Evolutionary conservation across 1,140 invertebrate genomes (phyloP).

Genomic region (Seison nebaliae): DNA sequence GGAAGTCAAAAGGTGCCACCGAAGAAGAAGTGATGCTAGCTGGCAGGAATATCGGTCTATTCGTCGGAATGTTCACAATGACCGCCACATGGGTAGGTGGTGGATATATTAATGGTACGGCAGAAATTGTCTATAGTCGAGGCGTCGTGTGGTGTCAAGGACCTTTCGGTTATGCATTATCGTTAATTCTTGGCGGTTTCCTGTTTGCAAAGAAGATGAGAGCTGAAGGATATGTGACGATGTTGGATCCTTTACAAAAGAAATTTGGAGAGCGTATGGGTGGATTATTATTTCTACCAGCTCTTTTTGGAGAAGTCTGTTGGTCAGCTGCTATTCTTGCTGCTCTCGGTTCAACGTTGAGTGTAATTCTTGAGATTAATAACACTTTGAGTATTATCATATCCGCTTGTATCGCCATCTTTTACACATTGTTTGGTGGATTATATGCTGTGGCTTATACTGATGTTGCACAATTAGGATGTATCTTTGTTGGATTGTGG

Average conservation of each 20-base stretch:
- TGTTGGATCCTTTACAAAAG: slow-evolving; percentile 77
- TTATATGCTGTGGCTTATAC: slow-evolving; percentile 92
- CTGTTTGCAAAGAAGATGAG: slow-evolving; percentile 95
- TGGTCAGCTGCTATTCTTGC: slow-evolving; percentile 88
- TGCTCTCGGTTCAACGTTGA: slow-evolving; percentile 66
- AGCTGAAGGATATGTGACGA: slow-evolving; percentile 80
- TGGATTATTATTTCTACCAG: slow-evolving; percentile 72
- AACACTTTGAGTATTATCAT: slow-evolving; percentile 67
- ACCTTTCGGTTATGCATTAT: slow-evolving; percentile 78
- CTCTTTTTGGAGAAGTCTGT: slow-evolving; percentile 80
- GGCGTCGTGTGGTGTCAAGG: slow-evolving; percentile 85
- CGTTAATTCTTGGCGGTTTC: slow-evolving; percentile 68
- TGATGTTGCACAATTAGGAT: slow-evolving; percentile 89
- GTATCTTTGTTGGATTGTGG: slow-evolving; percentile 73
- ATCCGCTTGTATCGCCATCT: slow-evolving; percentile 73
- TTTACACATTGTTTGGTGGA: slow-evolving; percentile 87
- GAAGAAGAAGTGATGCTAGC: slow-evolving; percentile 90
- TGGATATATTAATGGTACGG: slow-evolving; percentile 91
- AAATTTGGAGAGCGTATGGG: slow-evolving; percentile 85
- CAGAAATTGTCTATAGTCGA: slow-evolving; percentile 66
- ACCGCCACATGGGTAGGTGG: slow-evolving; percentile 96
- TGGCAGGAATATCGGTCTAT: slow-evolving; percentile 66
- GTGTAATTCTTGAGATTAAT: slow-evolving; percentile 81
- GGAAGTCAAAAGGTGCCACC: slow-evolving; percentile 39
- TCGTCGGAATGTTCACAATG: slow-evolving; percentile 93